Evolutionary conservation across 2,113 vertebrate genomes (phyloP), one percentile per base, ranked within the genome.

Genomic region (Alces alces): DNA sequence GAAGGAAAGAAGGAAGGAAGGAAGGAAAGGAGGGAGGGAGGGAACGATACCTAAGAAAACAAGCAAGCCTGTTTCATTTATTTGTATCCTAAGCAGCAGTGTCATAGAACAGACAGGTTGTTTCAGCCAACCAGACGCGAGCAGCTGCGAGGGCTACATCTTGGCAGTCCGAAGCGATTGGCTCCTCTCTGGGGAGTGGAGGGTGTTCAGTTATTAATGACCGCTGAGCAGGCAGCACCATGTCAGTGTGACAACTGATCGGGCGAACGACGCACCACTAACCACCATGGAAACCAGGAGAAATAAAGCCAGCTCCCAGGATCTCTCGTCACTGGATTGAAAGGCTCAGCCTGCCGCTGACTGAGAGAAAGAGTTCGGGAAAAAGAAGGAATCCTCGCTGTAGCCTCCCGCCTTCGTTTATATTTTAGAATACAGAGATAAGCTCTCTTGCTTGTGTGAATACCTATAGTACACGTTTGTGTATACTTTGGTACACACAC

Each of bases 161-260:
- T 97, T 96, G 98, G 98, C 98, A 96, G 99, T 98, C 97, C 64
- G 89, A 89, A 98, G 98, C 99, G 96, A 98, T 98, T 99, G 99
- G 99, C 99, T 99, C 97, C 96, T 98, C 97, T 98, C 98, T 43
- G 98, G 99, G 99, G 99, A 99, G 98, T 43, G 98, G 98, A 98
- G 99, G 98, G 98, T 98, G 98, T 98, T 98, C 98, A 97, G 98
- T 99, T 99, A 98, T 99, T 99, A 99, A 99, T 99, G 99, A 99
- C 98, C 98, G 99, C 99, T 84, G 99, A 98, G 98, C 99, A 98
- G 99, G 99, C 99, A 99, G 99, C 99, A 97, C 99, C 99, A 95
- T 99, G 99, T 98, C 99, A 98, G 97, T 98, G 99, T 99, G 99
- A 99, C 99, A 99, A 98, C 96, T 97, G 98, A 98, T 98, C 97